Evolutionary conservation across 2,797 vertebrate genomes (phyloP).

Genomic region (Microctenopoma stevenorrisi): DNA sequence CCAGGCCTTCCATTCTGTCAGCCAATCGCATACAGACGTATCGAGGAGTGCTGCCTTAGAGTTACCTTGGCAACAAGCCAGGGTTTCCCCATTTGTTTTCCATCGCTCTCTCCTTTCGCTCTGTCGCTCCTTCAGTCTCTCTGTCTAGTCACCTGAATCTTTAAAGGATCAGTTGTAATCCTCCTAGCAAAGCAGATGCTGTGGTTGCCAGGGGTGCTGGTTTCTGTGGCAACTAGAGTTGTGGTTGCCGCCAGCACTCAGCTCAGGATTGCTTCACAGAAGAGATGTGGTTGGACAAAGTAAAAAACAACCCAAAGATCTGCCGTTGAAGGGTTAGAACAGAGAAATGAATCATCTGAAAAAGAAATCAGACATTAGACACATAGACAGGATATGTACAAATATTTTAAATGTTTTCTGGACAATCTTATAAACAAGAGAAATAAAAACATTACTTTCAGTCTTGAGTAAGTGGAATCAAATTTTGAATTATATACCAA

Average conservation of each 20-base stretch:
- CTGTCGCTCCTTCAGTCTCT: slow-evolving; percentile 4
- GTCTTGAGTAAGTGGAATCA: not conserved
- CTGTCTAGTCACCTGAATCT: slow-evolving; percentile 74
- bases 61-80: slow-evolving; percentile 88
- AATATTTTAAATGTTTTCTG: too few relatives aligned
- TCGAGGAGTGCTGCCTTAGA: slow-evolving; percentile 66
- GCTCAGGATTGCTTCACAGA: not conserved
- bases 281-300: slow-evolving; percentile 9
- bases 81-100: slow-evolving; percentile 65
- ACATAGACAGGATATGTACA: too few relatives aligned
- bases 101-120: slow-evolving; percentile 41
- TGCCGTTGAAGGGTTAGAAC: not conserved
- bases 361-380: too few relatives aligned
- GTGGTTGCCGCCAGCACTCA: slow-evolving; percentile 9
- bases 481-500: not conserved
- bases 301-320: slow-evolving; percentile 1
- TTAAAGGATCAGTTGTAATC: slow-evolving; percentile 72
- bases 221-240: slow-evolving; percentile 52
- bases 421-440: not conserved
- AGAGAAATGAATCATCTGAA: too few relatives aligned
- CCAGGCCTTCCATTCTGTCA: slow-evolving; percentile 37
- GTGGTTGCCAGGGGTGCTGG: slow-evolving; percentile 51
- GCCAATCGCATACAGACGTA: slow-evolving; percentile 73
- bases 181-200: slow-evolving; percentile 44
- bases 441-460: not conserved